Percentiles rank a stretch among this genome's conserved stretches.
Evolutionary conservation across 1,140 invertebrate genomes (phyloP).

Genomic region (Euschistus heros): DNA sequence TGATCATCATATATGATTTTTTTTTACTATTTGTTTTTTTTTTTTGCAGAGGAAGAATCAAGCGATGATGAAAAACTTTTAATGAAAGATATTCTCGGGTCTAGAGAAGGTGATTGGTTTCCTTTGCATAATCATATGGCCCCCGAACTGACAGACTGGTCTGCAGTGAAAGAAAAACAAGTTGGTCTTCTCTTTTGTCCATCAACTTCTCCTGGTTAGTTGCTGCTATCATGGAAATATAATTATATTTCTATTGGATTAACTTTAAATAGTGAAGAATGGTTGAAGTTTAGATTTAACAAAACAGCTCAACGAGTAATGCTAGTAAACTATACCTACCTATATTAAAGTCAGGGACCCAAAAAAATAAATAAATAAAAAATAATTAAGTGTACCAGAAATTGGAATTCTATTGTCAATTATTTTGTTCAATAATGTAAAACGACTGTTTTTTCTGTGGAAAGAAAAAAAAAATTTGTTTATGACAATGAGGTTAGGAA

Average conservation of each 20-base stretch:
- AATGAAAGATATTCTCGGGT: slow-evolving; percentile 15
- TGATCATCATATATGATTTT: too few species aligned
- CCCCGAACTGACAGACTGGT: slow-evolving; percentile 13
- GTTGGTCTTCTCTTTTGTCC: slow-evolving; percentile 22
- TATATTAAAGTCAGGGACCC: too few species aligned
- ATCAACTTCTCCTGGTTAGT: slow-evolving; percentile 21
- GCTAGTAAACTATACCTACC: too few species aligned
- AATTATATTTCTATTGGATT: slow-evolving; percentile 26
- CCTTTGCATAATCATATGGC: slow-evolving; percentile 6
- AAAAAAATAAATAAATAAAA: too few species aligned
- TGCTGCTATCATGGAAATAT: not conserved
- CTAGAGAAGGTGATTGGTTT: slow-evolving; percentile 14
- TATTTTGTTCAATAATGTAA: too few species aligned
- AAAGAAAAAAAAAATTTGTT: too few species aligned
- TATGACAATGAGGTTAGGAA: too few species aligned
- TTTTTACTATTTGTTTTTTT: too few species aligned
- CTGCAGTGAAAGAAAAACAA: slow-evolving; percentile 17
- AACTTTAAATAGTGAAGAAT: not conserved
- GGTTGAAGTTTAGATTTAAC: slow-evolving; percentile 1
- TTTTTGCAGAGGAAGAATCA: not conserved
- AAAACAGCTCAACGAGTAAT: too few species aligned
- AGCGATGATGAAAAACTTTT: slow-evolving; percentile 23
- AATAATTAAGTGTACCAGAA: too few species aligned
- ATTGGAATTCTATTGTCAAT: too few species aligned
- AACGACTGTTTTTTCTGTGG: too few species aligned